Evolutionary conservation across 2,113 vertebrate genomes (phyloP).

Genomic region (Okapia johnstoni): DNA sequence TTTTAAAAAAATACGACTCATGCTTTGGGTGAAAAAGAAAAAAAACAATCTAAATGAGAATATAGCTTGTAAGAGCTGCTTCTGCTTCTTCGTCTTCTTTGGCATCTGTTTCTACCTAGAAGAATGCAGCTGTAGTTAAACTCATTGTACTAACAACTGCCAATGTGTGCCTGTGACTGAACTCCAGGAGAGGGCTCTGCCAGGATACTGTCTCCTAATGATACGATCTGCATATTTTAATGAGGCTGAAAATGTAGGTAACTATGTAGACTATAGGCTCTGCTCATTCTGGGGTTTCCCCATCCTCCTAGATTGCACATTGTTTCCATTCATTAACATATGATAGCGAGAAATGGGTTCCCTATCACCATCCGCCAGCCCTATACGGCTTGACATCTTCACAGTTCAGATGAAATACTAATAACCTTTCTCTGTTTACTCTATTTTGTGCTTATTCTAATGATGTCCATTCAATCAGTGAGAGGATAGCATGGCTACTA

Average conservation of each 20-base stretch:
- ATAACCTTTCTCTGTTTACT: constrained; percentile 74
- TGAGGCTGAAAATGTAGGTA: constrained; percentile 60
- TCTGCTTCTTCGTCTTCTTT: not conserved
- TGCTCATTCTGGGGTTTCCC: constrained; percentile 33
- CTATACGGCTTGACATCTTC: constrained; percentile 77
- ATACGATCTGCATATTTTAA: constrained; percentile 76
- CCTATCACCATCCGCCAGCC: constrained; percentile 59
- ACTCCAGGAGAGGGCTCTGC: constrained; percentile 5
- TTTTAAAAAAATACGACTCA: not conserved
- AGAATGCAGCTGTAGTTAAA: not conserved
- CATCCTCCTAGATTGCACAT: constrained; percentile 36
- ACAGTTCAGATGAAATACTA: constrained; percentile 76
- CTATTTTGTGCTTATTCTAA: constrained; percentile 72
- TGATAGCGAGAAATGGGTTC: constrained; percentile 72
- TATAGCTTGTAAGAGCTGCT: not conserved
- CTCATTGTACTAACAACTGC: not conserved
- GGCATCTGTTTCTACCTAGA: constrained; percentile 1
- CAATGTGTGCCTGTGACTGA: not conserved
- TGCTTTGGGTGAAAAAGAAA: not conserved
- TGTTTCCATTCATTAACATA: constrained; percentile 77
- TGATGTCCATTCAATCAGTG: constrained; percentile 75
- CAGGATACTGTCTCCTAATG: constrained; percentile 56
- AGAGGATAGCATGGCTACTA: constrained; percentile 44
- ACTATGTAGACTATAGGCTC: not conserved
- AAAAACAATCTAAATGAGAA: not conserved